These are phyloP conservation scores for Myotis davidii DNA, from an alignment of 2,113 vertebrate species.

Conservation along the genomic window DNA sequence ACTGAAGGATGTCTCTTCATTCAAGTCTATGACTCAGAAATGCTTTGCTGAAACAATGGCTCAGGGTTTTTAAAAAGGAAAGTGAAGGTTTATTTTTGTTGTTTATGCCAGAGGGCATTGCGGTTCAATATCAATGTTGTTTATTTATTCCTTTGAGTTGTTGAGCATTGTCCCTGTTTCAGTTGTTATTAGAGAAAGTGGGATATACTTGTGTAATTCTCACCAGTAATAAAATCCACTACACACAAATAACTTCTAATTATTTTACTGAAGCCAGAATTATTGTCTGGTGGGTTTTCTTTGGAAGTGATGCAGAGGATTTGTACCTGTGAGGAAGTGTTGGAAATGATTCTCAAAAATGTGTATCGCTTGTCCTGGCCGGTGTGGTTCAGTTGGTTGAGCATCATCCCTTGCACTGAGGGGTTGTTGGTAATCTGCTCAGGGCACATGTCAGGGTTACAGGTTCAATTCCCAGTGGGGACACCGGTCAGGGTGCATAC, in stretches of 20 bases:
- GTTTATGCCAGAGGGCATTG: neutral
- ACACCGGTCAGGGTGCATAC: neutral
- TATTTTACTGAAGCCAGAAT: slow-evolving; percentile 36
- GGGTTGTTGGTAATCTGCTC: neutral
- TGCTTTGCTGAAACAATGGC: slow-evolving; percentile 33
- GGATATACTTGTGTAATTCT: slow-evolving; percentile 22
- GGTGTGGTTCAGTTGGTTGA: neutral
- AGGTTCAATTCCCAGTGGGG: neutral
- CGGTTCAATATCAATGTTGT: slow-evolving; percentile 2
- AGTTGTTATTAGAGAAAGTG: slow-evolving; percentile 34
- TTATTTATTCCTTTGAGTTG: slow-evolving; percentile 37
- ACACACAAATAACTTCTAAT: neutral
- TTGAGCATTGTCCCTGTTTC: neutral
- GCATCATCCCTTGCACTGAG: neutral
- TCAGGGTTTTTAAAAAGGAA: slow-evolving; percentile 31
- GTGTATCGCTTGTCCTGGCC: neutral
- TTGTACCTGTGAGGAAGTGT: neutral
- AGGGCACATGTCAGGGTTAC: neutral
- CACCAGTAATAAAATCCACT: slow-evolving; percentile 25
- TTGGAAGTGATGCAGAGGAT: slow-evolving; percentile 1
- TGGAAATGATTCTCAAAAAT: neutral
- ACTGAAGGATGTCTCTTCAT: neutral
- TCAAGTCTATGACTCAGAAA: slow-evolving; percentile 1
- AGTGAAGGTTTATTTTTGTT: neutral
- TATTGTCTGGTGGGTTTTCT: neutral